Conservation (phyloP, 2,113 vertebrate species). For the Forbesichthys agassizii region DNA sequence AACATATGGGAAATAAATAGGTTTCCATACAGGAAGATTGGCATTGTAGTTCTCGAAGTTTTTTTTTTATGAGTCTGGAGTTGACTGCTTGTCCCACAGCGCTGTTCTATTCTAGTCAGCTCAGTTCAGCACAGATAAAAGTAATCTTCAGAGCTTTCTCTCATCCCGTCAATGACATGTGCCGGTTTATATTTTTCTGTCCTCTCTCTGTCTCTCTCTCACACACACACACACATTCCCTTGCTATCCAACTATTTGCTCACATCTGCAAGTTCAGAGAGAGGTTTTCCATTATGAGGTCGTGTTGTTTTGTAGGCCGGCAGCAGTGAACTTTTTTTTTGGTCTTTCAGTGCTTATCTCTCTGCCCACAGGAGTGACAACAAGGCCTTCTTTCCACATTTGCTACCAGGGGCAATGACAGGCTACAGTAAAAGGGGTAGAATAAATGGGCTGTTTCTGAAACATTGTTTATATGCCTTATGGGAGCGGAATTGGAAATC, state of each 20-base stretch:
- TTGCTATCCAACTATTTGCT: conserved; percentile 37
- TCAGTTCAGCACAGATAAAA: conserved; percentile 61
- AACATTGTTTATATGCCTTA: neutral
- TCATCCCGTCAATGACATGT: conserved; percentile 59
- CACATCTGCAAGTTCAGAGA: conserved; percentile 49
- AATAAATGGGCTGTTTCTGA: conserved; percentile 3
- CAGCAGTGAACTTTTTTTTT: conserved; percentile 29
- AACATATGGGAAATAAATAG: conserved; percentile 46
- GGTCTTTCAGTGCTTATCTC: conserved; percentile 57
- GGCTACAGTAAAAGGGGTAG: conserved; percentile 17
- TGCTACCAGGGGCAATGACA: conserved; percentile 44
- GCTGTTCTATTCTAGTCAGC: conserved; percentile 55
- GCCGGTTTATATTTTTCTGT: conserved; percentile 32
- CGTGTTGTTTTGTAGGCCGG: conserved; percentile 32
- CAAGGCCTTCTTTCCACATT: conserved; percentile 66
- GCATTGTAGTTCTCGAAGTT: conserved; percentile 33
- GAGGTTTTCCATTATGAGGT: conserved; percentile 57
- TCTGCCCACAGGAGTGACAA: conserved; percentile 10
- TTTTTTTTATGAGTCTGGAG: conserved; percentile 58
- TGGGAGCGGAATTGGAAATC: neutral
- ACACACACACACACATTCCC: conserved; percentile 1
- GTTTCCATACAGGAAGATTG: conserved; percentile 41
- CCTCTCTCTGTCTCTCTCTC: conserved; percentile 13
- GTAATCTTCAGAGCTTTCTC: conserved; percentile 61
- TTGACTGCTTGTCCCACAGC: conserved; percentile 49